A percentile compares a stretch with the other conserved stretches of the same genome.
These are phyloP conservation scores for Syritta pipiens DNA, from an alignment of 2,888 invertebrate species.

Conservation along the genomic window DNA sequence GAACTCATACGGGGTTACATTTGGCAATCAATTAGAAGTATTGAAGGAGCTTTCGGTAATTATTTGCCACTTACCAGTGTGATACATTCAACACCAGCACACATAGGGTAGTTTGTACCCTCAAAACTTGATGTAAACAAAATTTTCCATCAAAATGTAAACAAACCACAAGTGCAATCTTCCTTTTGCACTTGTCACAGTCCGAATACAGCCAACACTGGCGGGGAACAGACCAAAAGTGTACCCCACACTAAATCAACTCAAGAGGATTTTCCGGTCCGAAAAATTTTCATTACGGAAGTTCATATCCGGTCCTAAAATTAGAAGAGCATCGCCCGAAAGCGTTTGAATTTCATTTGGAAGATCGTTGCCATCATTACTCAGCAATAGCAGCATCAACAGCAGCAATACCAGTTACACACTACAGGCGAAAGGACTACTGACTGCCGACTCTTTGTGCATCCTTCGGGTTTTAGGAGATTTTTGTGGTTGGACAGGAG, in stretches of 20 bases:
- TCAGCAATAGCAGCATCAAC: constrained; percentile 18
- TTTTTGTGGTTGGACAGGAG: constrained; percentile 58
- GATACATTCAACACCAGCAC: constrained; percentile 13
- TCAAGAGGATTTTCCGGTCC: constrained; percentile 75
- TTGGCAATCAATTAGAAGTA: constrained; percentile 57
- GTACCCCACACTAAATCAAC: constrained; percentile 72
- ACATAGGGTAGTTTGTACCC: neutral
- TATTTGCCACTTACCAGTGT: constrained; percentile 58
- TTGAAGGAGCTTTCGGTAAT: constrained; percentile 58
- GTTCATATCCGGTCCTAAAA: constrained; percentile 88
- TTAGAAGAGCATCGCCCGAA: constrained; percentile 73
- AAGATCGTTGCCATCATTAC: constrained; percentile 60
- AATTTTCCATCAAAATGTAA: constrained; percentile 61
- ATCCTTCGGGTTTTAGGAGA: constrained; percentile 56
- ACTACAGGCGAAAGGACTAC: neutral
- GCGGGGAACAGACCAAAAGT: neutral
- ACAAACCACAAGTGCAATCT: constrained; percentile 53
- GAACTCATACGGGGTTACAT: constrained; percentile 20
- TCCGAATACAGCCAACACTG: neutral
- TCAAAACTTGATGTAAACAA: constrained; percentile 46
- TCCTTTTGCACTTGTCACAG: constrained; percentile 42
- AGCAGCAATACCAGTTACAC: constrained; percentile 30
- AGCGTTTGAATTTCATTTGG: constrained; percentile 63
- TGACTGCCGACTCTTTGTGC: constrained; percentile 51
- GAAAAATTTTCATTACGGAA: constrained; percentile 92